Conservation (phyloP, 2,797 vertebrate species). For the Aythya fuligula region DNA sequence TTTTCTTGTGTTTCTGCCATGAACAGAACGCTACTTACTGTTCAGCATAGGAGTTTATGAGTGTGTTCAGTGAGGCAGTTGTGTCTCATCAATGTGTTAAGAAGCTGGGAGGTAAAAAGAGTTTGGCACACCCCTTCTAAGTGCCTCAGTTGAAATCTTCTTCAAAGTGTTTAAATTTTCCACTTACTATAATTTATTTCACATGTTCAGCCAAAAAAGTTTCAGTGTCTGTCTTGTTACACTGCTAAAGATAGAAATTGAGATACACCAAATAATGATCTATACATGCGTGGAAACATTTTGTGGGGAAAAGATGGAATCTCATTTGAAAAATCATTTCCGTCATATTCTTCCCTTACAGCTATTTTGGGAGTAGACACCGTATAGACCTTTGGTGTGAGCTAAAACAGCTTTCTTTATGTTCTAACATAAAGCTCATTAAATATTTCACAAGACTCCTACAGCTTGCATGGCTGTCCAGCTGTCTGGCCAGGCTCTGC, state of each 20-base stretch:
- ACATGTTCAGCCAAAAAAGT: background rate
- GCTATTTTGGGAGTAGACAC: background rate
- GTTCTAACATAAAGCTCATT: background rate
- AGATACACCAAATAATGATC: background rate
- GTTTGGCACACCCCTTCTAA: background rate
- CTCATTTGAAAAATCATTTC: background rate
- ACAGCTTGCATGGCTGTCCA: background rate
- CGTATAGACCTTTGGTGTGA: background rate
- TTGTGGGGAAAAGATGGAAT: background rate
- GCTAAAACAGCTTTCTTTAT: background rate
- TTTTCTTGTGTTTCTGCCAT: background rate
- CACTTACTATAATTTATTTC: background rate
- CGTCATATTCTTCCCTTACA: background rate
- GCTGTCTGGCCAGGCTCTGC: constrained; percentile 10
- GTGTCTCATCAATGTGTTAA: background rate
- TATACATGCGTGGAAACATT: accelerated
- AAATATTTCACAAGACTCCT: background rate
- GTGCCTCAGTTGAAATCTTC: background rate
- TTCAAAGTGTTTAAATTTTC: background rate
- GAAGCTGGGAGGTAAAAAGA: background rate
- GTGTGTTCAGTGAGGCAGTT: background rate
- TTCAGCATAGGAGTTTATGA: background rate
- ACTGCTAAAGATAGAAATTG: background rate
- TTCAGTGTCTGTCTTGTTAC: background rate
- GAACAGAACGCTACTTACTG: background rate